These are phyloP conservation scores for Eupeodes corollae DNA, from an alignment of 1,140 invertebrate genomes.

Conservation along the genomic window DNA sequence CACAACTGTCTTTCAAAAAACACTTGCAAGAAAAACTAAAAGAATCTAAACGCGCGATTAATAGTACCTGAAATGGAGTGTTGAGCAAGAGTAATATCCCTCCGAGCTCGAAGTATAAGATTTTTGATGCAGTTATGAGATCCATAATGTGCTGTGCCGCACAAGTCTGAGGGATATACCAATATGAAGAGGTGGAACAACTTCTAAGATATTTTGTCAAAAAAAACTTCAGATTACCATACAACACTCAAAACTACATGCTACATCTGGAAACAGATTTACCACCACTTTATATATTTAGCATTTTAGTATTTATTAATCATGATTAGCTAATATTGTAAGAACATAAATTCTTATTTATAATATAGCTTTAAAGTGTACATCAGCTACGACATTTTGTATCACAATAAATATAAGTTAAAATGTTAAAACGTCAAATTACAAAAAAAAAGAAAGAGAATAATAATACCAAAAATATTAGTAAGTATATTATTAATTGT, in stretches of 20 bases:
- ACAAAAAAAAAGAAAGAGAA: too few relatives aligned
- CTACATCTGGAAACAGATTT: background rate
- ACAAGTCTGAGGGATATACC: background rate
- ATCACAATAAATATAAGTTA: too few relatives aligned
- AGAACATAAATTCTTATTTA: too few relatives aligned
- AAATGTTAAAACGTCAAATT: too few relatives aligned
- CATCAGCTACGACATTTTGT: too few relatives aligned
- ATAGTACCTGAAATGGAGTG: background rate
- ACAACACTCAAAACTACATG: background rate
- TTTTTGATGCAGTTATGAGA: background rate
- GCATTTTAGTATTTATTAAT: too few relatives aligned
- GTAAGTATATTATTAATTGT: too few relatives aligned
- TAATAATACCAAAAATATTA: too few relatives aligned
- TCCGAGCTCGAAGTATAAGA: background rate
- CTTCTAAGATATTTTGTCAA: background rate
- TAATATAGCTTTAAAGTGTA: too few relatives aligned
- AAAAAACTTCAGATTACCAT: background rate
- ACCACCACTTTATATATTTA: background rate
- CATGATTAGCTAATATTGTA: too few relatives aligned
- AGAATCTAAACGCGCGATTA: background rate
- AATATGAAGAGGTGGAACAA: background rate
- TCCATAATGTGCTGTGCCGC: background rate
- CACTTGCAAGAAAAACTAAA: background rate
- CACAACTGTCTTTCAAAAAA: background rate
- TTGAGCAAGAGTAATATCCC: background rate